Evolutionary conservation across 2,113 vertebrate genomes (phyloP).

Genomic region (Oreochromis tanganicae): DNA sequence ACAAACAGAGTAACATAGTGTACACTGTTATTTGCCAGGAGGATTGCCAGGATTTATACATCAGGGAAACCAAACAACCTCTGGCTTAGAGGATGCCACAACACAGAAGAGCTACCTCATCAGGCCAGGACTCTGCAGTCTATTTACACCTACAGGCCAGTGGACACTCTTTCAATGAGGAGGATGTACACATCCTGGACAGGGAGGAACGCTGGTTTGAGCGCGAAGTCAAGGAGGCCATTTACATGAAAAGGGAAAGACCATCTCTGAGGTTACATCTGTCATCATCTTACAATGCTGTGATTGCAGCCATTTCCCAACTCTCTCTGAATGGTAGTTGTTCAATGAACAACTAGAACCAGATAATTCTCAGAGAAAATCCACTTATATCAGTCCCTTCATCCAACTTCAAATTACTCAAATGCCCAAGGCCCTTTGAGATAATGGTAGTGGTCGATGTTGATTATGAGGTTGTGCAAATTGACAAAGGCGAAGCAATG

Average conservation of each 20-base stretch:
- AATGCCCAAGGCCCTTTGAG: not conserved
- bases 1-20: not conserved
- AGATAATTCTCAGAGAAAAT: not conserved
- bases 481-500: not conserved
- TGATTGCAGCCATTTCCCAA: not conserved
- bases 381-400: not conserved
- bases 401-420: not conserved
- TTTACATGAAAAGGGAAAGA: not conserved
- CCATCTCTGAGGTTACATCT: not conserved
- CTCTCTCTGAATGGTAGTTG: not conserved
- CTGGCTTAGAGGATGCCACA: not conserved
- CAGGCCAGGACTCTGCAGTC: not conserved
- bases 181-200: too few species aligned
- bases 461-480: not conserved
- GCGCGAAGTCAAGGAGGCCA: not conserved
- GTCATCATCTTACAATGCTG: not conserved
- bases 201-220: not conserved
- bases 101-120: accelerated
- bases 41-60: accelerated
- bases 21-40: not conserved
- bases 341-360: not conserved
- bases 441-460: not conserved
- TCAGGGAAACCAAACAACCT: accelerated
- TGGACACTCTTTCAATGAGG: not conserved
- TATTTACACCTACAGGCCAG: not conserved